Conservation (phyloP, 2,888 invertebrate genomes). For the Cataglyphis rosenhaueri region DNA sequence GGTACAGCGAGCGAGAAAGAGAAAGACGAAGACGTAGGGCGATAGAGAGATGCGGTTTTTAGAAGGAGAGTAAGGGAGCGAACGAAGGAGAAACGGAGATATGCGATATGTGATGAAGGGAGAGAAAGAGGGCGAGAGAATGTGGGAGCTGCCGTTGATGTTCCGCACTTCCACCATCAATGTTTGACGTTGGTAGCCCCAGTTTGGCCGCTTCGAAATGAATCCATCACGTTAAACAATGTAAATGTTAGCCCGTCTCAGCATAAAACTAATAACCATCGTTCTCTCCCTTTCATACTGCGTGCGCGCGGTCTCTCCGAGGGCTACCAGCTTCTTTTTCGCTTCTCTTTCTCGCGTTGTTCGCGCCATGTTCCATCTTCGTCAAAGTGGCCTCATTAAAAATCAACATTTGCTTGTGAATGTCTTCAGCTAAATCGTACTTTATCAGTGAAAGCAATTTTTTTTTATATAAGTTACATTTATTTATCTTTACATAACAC, state of each 20-base stretch:
- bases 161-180: constrained; percentile 72
- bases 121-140: constrained; percentile 31
- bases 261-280: constrained; percentile 84
- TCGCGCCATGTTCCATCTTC: constrained; percentile 48
- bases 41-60: constrained; percentile 40
- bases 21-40: constrained; percentile 57
- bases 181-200: constrained; percentile 79
- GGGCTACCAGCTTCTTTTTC: constrained; percentile 83
- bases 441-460: constrained; percentile 54
- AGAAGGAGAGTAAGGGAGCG: constrained; percentile 32
- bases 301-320: constrained; percentile 78
- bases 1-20: constrained; percentile 47
- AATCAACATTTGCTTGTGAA: constrained; percentile 58
- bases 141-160: constrained; percentile 54
- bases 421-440: constrained; percentile 53
- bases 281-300: constrained; percentile 74
- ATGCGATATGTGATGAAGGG: constrained; percentile 35
- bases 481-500: constrained; percentile 1
- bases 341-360: constrained; percentile 45
- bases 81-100: constrained; percentile 45
- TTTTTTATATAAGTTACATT: constrained; percentile 23
- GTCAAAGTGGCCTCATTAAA: constrained; percentile 70
- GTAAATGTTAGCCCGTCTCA: constrained; percentile 84
- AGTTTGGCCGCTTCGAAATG: constrained; percentile 78
- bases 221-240: constrained; percentile 85